These are phyloP conservation scores for Erythrocebus patas DNA, from an alignment of 2,113 vertebrate species.

Conservation along the genomic window DNA sequence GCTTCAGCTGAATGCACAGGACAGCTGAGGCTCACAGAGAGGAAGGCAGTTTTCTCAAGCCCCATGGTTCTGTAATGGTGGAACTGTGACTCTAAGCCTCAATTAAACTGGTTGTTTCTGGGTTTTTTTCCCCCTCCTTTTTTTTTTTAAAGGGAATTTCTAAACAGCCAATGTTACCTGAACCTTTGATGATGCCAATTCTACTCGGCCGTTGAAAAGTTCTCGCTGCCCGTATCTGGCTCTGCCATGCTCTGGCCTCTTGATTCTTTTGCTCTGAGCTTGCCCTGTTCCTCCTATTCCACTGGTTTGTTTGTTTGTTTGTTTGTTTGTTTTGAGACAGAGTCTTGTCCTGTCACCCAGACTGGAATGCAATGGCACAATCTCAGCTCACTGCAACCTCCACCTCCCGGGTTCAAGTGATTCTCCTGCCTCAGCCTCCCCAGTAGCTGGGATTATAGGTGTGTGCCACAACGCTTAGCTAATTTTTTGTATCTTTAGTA, in stretches of 20 bases:
- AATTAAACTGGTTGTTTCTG: accelerated
- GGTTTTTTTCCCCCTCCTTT: too few species aligned
- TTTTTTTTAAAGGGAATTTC: neutral
- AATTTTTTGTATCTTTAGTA: too few species aligned
- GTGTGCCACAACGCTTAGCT: too few species aligned
- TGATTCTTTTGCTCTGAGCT: neutral
- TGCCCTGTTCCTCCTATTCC: accelerated
- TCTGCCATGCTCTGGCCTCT: neutral
- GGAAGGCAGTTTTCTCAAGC: neutral
- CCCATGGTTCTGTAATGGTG: accelerated
- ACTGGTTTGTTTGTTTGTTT: too few species aligned
- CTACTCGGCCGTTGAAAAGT: neutral
- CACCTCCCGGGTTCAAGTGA: too few species aligned
- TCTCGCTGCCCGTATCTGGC: neutral
- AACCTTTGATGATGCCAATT: neutral
- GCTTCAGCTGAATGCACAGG: neutral
- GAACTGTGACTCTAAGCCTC: neutral
- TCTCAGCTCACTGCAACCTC: too few species aligned
- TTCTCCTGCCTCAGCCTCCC: too few species aligned
- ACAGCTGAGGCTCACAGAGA: neutral
- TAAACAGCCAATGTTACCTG: neutral
- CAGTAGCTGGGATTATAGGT: too few species aligned
- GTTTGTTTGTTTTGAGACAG: too few species aligned
- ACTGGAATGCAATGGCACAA: too few species aligned
- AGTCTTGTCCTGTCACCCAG: too few species aligned